Conservation (phyloP, 2,113 vertebrate genomes). For the Megaceryle maxima region DNA sequence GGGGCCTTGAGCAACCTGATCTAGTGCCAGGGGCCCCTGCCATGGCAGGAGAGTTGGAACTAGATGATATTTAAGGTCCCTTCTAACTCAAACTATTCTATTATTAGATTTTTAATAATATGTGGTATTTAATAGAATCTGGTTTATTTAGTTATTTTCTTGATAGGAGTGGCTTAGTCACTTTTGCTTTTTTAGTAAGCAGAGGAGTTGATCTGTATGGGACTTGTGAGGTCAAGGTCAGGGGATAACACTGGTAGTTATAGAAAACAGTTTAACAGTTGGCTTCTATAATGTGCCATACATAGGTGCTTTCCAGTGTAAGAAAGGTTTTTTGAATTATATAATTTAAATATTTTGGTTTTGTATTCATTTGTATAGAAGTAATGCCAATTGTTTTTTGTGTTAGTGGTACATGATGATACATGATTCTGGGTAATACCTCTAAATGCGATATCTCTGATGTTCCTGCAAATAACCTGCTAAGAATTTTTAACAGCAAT, state of each 20-base stretch:
- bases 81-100: too few species aligned
- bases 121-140: not conserved
- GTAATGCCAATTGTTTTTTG: not conserved
- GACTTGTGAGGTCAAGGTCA: not conserved
- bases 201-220: not conserved
- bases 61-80: too few species aligned
- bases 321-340: not conserved
- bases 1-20: too few species aligned
- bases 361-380: not conserved
- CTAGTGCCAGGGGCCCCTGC: too few species aligned
- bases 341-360: not conserved
- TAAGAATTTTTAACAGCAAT: not conserved
- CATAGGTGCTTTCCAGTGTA: fast-evolving
- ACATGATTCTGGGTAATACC: not conserved
- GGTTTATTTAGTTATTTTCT: not conserved
- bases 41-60: too few species aligned
- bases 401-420: not conserved
- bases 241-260: not conserved
- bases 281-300: not conserved
- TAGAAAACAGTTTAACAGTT: not conserved
- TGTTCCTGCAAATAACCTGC: not conserved
- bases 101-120: not conserved
- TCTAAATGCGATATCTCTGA: not conserved
- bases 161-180: not conserved
- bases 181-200: not conserved